These are phyloP conservation scores for Silurus lanzhouensis DNA, from an alignment of 2,797 vertebrate genomes.

Conservation along the genomic window DNA sequence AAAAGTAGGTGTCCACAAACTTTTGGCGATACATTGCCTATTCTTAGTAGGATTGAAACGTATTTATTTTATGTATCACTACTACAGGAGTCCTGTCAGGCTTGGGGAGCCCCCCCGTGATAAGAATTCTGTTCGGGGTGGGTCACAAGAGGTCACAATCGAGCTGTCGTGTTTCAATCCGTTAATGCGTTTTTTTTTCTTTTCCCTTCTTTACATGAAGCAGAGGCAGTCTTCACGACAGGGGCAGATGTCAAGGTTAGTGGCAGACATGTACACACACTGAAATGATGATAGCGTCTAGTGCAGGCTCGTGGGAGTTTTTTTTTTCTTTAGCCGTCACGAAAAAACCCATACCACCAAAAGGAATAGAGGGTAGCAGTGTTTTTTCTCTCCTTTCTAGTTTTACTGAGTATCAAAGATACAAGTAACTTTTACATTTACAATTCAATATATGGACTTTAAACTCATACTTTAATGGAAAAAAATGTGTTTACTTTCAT, in stretches of 20 bases:
- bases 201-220: slow-evolving; percentile 16
- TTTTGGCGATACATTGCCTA: too few species aligned
- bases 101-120: not conserved
- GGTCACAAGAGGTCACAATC: slow-evolving; percentile 16
- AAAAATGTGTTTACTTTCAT: too few species aligned
- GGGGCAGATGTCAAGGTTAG: slow-evolving; percentile 27
- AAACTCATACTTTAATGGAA: too few species aligned
- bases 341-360: slow-evolving; percentile 19
- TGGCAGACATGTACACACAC: not conserved
- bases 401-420: too few species aligned
- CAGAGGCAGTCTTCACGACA: not conserved
- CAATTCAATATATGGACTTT: too few species aligned
- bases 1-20: too few species aligned
- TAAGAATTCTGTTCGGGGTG: slow-evolving; percentile 14
- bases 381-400: too few species aligned
- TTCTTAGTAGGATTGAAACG: too few species aligned
- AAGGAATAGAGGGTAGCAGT: not conserved
- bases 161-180: slow-evolving; percentile 40
- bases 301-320: not conserved
- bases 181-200: slow-evolving; percentile 16
- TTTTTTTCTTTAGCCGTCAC: slow-evolving; percentile 27
- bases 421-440: too few species aligned
- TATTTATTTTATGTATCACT: not conserved
- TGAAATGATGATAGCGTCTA: not conserved
- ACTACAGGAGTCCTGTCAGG: slow-evolving; percentile 1